Base-by-base conservation (phyloP, 2,797 vertebrate genomes). In the Sparus aurata region DNA sequence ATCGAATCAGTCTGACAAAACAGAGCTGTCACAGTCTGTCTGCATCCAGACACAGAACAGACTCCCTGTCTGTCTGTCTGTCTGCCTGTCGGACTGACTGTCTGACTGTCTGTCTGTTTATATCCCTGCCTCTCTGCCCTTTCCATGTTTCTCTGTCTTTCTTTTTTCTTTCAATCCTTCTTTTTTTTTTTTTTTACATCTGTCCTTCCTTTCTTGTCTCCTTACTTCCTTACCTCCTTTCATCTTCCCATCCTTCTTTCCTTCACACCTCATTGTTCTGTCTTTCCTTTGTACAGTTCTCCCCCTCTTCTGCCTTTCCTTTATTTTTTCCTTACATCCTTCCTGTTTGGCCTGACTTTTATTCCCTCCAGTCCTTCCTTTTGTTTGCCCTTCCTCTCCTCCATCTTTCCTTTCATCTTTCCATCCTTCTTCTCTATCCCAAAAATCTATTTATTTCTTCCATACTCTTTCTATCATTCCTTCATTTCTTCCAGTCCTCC, bases 1-100 rank as follows among this genome's bases (percentile, higher is more conserved):
- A 83, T 82, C 23, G 23, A 10, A 61, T 66, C 73, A 84, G 69
- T 77, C 82, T 84, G 77, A 92, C 82, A 86, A 90, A 91, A 88
- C 85, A 87, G 79, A 83, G 86, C 84, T 87, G 91, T 91, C 91
- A 90, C 57, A 63, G 43, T 62, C 68, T 75, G 76, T 82, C 76
- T 76, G 69, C 84, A 66, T 50, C 6, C 8, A 79, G 73, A 82
- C 69, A 34, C 9, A 69, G 34, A 60, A 68, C 68, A 77, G 47
- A 69, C 63, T 38, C 8, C 75, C 50, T 18, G 54, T 72, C 68
- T 82, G 30, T 59, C 59, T 52, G 0, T 47, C 49, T 49, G 0
- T 49, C 41, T 27, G 3, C 27, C 34, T 25, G 0, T 52, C 53
- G 45, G 41, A 69, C 46, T 5, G 9, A 79, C 34, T 18, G 0